These are phyloP conservation scores for Agelastica alni DNA, from an alignment of 2,888 invertebrate species.

Conservation along the genomic window DNA sequence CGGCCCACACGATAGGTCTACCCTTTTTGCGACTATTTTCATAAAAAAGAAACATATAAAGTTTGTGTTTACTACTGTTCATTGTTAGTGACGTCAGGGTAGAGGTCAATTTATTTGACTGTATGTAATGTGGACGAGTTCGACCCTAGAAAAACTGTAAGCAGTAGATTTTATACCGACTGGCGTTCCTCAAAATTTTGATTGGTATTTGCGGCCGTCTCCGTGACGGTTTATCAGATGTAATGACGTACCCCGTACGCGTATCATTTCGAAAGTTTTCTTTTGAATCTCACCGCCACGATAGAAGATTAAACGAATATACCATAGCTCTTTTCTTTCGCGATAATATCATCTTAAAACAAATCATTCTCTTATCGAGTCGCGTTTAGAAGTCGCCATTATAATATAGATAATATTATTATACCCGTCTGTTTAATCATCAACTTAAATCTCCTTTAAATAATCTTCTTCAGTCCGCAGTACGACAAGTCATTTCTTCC, in stretches of 20 bases:
- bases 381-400: slow-evolving; percentile 29
- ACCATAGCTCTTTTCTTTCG: not conserved
- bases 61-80: too few species aligned
- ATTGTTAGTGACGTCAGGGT: too few species aligned
- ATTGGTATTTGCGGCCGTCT: too few species aligned
- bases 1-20: too few species aligned
- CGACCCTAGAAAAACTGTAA: too few species aligned
- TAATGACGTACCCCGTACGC: not conserved
- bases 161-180: too few species aligned
- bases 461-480: slow-evolving; percentile 25
- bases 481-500: slow-evolving; percentile 26
- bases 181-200: too few species aligned
- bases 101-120: too few species aligned
- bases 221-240: not conserved
- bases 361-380: slow-evolving; percentile 28
- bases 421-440: too few species aligned
- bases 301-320: slow-evolving; percentile 4
- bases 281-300: slow-evolving; percentile 2
- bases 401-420: slow-evolving; percentile 38
- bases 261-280: not conserved
- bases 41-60: too few species aligned
- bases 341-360: slow-evolving; percentile 19
- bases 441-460: slow-evolving; percentile 25
- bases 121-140: too few species aligned
- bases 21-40: too few species aligned